Evolutionary conservation across 1,140 invertebrate genomes (phyloP).

Genomic region (Eupeodes corollae): DNA sequence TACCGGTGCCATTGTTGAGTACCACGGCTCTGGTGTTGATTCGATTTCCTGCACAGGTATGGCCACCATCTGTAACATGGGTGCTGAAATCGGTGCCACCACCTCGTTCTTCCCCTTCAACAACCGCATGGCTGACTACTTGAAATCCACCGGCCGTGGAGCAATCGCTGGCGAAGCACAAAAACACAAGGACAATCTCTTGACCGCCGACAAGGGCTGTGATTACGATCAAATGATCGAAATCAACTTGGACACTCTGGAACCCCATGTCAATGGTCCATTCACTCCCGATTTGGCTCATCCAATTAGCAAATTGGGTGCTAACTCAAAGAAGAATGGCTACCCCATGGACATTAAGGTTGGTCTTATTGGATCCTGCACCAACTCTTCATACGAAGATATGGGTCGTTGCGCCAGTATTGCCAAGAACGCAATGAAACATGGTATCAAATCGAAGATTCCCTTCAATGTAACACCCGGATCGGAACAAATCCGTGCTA

Average conservation of each 20-base stretch:
- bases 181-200: slow-evolving; percentile 55
- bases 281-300: slow-evolving; percentile 98
- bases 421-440: slow-evolving; percentile 78
- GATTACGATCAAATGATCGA: slow-evolving; percentile 79
- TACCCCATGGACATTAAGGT: slow-evolving; percentile 96
- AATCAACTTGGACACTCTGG: slow-evolving; percentile 67
- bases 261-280: slow-evolving; percentile 98
- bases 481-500: slow-evolving; percentile 96
- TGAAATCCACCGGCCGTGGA: slow-evolving; percentile 73
- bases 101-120: slow-evolving; percentile 96
- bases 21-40: slow-evolving; percentile 94
- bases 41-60: slow-evolving; percentile 98
- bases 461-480: slow-evolving; percentile 98
- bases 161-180: slow-evolving; percentile 75
- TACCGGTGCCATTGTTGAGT: slow-evolving; percentile 98
- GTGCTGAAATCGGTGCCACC: slow-evolving; percentile 98
- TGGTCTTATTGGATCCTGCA: slow-evolving; percentile 97
- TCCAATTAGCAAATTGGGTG: slow-evolving; percentile 84
- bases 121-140: slow-evolving; percentile 84
- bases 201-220: slow-evolving; percentile 74
- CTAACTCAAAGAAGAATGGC: slow-evolving; percentile 76
- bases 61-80: slow-evolving; percentile 99
- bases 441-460: slow-evolving; percentile 91
- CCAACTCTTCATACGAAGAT: slow-evolving; percentile 99
- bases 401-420: slow-evolving; percentile 96